Evolutionary conservation across 2,797 vertebrate genomes (phyloP).

Genomic region (Anguilla marmorata): DNA sequence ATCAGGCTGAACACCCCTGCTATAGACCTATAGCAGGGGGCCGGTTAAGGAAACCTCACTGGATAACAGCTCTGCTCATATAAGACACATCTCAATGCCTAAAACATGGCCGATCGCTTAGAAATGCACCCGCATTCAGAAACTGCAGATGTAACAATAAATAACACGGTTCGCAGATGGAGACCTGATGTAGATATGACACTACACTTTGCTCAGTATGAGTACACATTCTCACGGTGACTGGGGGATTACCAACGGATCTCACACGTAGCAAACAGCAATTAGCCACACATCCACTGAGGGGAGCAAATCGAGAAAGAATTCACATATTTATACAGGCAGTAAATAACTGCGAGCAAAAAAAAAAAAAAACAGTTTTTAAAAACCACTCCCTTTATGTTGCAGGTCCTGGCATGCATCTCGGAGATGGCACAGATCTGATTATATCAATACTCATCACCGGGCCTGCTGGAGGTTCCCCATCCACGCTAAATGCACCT

Average conservation of each 20-base stretch:
- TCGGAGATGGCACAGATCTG: background rate
- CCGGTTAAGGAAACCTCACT: too few species aligned
- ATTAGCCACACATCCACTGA: background rate
- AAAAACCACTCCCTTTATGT: background rate
- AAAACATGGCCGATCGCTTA: background rate
- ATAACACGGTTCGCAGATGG: background rate
- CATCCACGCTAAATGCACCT: background rate
- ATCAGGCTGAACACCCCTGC: too few species aligned
- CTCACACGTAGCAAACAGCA: background rate
- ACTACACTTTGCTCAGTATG: background rate
- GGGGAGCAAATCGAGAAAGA: background rate
- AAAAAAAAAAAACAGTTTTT: background rate
- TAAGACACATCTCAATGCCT: background rate
- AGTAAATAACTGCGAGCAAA: background rate
- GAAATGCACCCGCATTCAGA: background rate
- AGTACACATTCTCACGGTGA: background rate
- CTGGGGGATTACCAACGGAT: background rate
- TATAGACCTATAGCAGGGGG: too few species aligned
- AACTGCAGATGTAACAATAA: background rate
- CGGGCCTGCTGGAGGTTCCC: background rate
- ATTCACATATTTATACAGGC: background rate
- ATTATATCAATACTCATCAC: background rate
- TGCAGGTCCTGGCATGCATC: background rate
- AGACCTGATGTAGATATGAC: background rate
- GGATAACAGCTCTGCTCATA: too few species aligned